phyloP scores from a whole-genome alignment of 1,140 invertebrate genomes.

The Dendroctonus valens region DNA sequence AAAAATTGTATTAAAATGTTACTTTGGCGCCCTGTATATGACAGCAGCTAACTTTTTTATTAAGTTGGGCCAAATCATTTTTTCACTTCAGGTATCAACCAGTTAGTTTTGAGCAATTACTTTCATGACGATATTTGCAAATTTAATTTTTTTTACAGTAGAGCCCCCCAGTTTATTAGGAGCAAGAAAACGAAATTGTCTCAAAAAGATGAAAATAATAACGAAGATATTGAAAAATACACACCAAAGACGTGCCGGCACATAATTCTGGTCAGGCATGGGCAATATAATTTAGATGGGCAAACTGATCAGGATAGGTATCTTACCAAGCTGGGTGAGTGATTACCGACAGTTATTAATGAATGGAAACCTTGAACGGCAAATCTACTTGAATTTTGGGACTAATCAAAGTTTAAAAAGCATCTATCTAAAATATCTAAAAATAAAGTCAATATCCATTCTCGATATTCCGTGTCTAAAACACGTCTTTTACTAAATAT shows the following conservation, averaged over 20 bases:
- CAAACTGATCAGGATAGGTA: conserved; percentile 70
- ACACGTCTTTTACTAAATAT: too few relatives aligned
- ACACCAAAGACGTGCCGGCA: conserved; percentile 76
- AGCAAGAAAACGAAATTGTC: conserved; percentile 48
- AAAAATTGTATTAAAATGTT: background rate
- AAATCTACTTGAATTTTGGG: too few relatives aligned
- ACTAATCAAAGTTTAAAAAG: too few relatives aligned
- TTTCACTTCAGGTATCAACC: too few relatives aligned
- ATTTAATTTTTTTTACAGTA: conserved; percentile 54
- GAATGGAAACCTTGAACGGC: too few relatives aligned
- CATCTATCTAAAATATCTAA: too few relatives aligned
- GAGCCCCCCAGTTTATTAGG: conserved; percentile 71
- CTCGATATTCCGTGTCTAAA: too few relatives aligned
- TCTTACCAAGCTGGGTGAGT: conserved; percentile 74
- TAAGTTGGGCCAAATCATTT: too few relatives aligned
- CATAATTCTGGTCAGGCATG: conserved; percentile 90
- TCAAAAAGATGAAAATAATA: conserved; percentile 64
- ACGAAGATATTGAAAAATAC: conserved; percentile 60
- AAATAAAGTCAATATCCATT: too few relatives aligned
- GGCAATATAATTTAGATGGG: conserved; percentile 83
- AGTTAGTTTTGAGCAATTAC: too few relatives aligned
- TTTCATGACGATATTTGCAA: background rate
- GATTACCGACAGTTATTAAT: background rate
- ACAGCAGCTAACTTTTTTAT: too few relatives aligned
- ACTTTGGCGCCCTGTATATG: too few relatives aligned